Evolutionary conservation across 2,113 vertebrate genomes (phyloP).

Genomic region (Alligator sinensis): DNA sequence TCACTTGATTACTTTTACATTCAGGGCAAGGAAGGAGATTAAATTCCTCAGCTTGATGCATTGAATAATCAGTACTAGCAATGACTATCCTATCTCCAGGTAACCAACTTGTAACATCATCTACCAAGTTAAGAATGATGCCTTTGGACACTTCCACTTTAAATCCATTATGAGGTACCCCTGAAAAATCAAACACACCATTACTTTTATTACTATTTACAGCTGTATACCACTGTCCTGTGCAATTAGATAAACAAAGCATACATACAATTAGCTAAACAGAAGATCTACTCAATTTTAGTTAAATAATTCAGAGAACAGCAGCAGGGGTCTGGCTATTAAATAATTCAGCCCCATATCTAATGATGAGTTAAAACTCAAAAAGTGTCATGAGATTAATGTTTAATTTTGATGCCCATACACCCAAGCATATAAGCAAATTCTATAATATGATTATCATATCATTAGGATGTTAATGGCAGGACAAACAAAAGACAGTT

Average conservation of each 20-base stretch:
- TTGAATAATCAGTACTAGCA: slow-evolving; percentile 69
- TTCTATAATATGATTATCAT: rapidly evolving
- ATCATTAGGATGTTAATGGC: not conserved
- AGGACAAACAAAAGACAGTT: not conserved
- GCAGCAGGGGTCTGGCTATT: not conserved
- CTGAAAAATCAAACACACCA: slow-evolving; percentile 36
- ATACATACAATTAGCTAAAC: not conserved
- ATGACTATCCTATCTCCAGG: slow-evolving; percentile 50
- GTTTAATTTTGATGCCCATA: not conserved
- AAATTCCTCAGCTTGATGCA: slow-evolving; percentile 72
- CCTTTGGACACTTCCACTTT: slow-evolving; percentile 60
- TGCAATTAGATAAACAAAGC: no score
- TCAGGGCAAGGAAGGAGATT: slow-evolving; percentile 63
- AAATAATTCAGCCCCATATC: not conserved
- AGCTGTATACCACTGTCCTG: rapidly evolving
- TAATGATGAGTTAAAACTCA: not conserved
- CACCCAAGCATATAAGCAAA: rapidly evolving
- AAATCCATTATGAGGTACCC: slow-evolving; percentile 61
- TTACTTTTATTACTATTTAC: not conserved
- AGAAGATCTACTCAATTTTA: not conserved
- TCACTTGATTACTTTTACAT: slow-evolving; percentile 66
- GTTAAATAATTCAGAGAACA: not conserved
- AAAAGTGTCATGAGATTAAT: not conserved
- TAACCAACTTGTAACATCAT: slow-evolving; percentile 68
- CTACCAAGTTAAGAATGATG: slow-evolving; percentile 59